Evolutionary conservation across 1,140 invertebrate species (phyloP), one percentile per base, ranked within the genome.

Genomic region (Intoshia linei): DNA sequence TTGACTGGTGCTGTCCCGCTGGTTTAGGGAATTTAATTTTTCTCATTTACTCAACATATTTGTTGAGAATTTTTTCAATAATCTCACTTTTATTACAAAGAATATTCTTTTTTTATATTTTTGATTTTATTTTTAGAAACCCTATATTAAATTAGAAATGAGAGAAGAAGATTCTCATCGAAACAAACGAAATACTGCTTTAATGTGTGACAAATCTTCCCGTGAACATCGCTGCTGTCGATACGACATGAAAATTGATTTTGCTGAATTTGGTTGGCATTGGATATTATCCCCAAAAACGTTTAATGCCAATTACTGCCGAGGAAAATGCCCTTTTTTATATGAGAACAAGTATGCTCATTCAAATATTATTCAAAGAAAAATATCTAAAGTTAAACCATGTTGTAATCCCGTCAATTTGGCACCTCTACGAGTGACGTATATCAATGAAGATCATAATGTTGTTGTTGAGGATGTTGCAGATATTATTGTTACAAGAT

Each of bases 261-360:
- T 95, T 51, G 66, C 63, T 3, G 77, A 87, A 46, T 79, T 95
- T 18, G 83, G 83, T 22, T 95, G 87, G 87, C 77, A 90, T 55
- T 95, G 84, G 84, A 93, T 95, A 47, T 77, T 95, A 15, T 81
- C 83, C 11, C 84, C 84, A 3, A 69, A 71, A 11, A 79, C 79
- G 19, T 92, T 92, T 59, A 72, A 87, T 45, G 83, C 83, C 0
- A 83, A 68, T 57, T 83, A 77, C 52, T 95, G 84, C 55, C 66
- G 74, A 43, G 84, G 84, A 3, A 71, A 75, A 45, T 93, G 84
- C 57, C 70, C 72, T 4, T 90, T 78, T 50, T 19, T 22, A 15
- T 39, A 23, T 32, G 23, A 30, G 30, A 18, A 35, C 6, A 18
- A 21, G 18, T 22, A 34, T 17, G 19, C 38, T 10, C 31, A 39